Conservation (phyloP, 2,113 vertebrate genomes). For the Propithecus coquereli region DNA sequence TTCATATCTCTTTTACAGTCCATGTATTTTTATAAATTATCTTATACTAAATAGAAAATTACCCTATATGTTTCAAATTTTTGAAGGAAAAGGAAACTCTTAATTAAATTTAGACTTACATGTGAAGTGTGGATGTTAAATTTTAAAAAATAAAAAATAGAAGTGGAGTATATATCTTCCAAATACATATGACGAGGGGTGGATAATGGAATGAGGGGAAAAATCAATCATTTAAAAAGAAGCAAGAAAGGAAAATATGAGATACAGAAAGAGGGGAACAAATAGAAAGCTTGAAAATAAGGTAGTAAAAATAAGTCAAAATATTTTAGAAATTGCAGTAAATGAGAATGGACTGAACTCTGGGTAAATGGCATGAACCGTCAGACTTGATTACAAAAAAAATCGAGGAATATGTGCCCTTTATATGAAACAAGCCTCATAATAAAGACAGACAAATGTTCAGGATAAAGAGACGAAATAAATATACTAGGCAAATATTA, state of each 20-base stretch:
- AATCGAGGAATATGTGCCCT: background rate
- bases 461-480: background rate
- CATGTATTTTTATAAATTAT: background rate
- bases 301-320: background rate
- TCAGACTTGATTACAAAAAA: constrained; percentile 7
- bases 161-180: background rate
- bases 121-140: background rate
- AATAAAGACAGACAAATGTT: background rate
- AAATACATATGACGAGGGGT: background rate
- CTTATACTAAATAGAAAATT: background rate
- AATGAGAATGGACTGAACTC: background rate
- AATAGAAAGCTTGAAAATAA: constrained; percentile 2
- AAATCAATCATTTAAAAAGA: background rate
- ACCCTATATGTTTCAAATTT: background rate
- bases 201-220: background rate
- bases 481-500: background rate
- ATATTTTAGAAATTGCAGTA: constrained; percentile 19
- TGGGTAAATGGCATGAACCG: background rate
- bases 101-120: background rate
- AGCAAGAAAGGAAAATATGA: background rate
- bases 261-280: background rate
- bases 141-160: background rate
- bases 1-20: background rate
- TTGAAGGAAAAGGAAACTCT: background rate
- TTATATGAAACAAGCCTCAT: background rate